These are phyloP conservation scores for Drosophila suboccidentalis DNA, from an alignment of 2,888 invertebrate species.

Conservation along the genomic window DNA sequence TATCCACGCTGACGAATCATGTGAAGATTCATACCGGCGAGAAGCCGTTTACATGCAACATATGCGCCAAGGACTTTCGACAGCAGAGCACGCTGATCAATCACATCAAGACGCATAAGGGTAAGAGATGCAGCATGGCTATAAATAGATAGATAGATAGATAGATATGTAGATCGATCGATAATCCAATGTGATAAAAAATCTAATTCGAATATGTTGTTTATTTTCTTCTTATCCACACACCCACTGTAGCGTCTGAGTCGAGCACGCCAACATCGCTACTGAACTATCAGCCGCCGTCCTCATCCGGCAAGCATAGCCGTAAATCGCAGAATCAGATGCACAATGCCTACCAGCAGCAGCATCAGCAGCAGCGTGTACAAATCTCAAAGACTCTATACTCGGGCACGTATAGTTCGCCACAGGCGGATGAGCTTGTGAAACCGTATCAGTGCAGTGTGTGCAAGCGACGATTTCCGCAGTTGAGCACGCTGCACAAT, in stretches of 20 bases:
- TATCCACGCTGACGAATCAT: slow-evolving; percentile 83
- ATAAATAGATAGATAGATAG: too few relatives aligned
- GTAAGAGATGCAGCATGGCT: slow-evolving; percentile 56
- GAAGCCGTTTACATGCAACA: slow-evolving; percentile 83
- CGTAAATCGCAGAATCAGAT: slow-evolving; percentile 77
- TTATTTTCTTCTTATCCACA: not conserved
- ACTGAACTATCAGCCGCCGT: slow-evolving; percentile 81
- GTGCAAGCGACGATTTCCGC: slow-evolving; percentile 83
- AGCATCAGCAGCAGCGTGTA: slow-evolving; percentile 76
- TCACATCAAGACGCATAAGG: slow-evolving; percentile 84
- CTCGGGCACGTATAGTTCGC: slow-evolving; percentile 83
- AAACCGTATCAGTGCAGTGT: slow-evolving; percentile 83
- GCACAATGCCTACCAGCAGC: slow-evolving; percentile 75
- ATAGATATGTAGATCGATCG: too few relatives aligned
- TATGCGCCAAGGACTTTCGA: slow-evolving; percentile 83
- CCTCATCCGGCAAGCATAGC: slow-evolving; percentile 58
- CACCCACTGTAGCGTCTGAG: slow-evolving; percentile 62
- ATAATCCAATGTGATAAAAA: too few relatives aligned
- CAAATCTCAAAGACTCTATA: slow-evolving; percentile 83
- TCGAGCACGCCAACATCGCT: slow-evolving; percentile 81
- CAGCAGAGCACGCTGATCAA: slow-evolving; percentile 83
- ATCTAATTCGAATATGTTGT: not conserved
- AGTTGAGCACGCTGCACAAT: slow-evolving; percentile 83
- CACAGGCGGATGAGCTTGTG: slow-evolving; percentile 83
- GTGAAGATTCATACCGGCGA: slow-evolving; percentile 83